phyloP scores from a whole-genome alignment of 1,140 invertebrate species.

The Atopsyche davidsoni region DNA sequence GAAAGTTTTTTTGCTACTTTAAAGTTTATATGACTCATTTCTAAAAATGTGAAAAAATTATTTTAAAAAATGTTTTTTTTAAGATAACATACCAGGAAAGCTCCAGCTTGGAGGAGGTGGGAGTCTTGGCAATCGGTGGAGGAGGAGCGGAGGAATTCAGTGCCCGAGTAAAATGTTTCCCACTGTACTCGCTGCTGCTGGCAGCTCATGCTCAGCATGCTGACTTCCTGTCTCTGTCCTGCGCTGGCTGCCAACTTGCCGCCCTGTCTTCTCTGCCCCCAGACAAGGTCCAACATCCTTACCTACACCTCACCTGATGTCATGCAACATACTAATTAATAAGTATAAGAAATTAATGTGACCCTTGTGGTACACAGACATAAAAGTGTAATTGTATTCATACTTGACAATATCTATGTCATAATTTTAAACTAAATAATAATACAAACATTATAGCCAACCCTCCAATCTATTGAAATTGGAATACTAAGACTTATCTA shows the following conservation, averaged over 20 bases:
- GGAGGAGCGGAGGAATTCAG: conserved; percentile 21
- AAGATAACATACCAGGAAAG: conserved; percentile 29
- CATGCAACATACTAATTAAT: no score
- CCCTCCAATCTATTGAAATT: no score
- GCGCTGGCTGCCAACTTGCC: conserved; percentile 55
- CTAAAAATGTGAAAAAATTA: neutral
- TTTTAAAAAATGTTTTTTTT: neutral
- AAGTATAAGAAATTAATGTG: no score
- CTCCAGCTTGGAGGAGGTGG: conserved; percentile 20
- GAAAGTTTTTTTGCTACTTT: neutral
- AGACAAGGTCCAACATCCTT: no score
- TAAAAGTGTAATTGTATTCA: no score
- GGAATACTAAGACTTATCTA: no score
- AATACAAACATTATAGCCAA: no score
- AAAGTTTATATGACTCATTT: neutral
- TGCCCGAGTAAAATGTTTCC: conserved; percentile 75
- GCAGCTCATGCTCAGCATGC: conserved; percentile 65
- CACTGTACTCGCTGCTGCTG: conserved; percentile 71
- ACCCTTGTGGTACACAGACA: no score
- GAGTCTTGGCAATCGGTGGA: conserved; percentile 14
- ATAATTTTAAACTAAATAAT: no score
- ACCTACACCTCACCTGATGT: no score
- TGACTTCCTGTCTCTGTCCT: conserved; percentile 67
- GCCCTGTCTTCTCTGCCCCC: conserved; percentile 39
- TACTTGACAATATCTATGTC: no score